phyloP scores from a whole-genome alignment of 2,113 vertebrate species.

The Neogale vison region DNA sequence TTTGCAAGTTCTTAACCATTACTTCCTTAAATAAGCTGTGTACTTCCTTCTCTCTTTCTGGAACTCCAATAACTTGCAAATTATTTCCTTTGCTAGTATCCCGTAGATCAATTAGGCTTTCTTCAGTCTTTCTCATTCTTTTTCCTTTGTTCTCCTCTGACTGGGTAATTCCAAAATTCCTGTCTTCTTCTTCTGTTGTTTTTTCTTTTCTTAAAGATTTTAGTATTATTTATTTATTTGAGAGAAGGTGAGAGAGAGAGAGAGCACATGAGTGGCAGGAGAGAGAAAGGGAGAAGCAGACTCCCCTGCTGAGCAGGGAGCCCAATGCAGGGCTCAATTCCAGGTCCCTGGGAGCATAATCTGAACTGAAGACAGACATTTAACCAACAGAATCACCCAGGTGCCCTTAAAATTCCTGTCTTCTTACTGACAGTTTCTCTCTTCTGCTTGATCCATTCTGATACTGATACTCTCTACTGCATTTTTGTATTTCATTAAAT shows the following conservation, averaged over 20 bases:
- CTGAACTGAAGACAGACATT: not conserved
- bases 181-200: not conserved
- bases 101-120: not conserved
- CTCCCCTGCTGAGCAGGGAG: not conserved
- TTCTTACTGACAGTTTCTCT: too few relatives aligned
- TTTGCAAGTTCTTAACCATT: not conserved
- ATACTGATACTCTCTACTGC: not conserved
- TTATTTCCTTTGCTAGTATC: not conserved
- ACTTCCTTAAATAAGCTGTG: not conserved
- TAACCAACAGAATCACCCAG: not conserved
- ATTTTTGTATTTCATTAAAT: not conserved
- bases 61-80: not conserved
- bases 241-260: not conserved
- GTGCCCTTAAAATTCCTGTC: too few relatives aligned
- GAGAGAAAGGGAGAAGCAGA: not conserved
- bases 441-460: too few relatives aligned
- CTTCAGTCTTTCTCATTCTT: not conserved
- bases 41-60: not conserved
- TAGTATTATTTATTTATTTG: not conserved
- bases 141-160: not conserved
- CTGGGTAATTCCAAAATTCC: not conserved
- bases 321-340: not conserved
- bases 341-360: not conserved
- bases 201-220: not conserved
- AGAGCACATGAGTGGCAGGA: not conserved